phyloP scores from a whole-genome alignment of 2,113 vertebrate species.

The Larimichthys polyactis region DNA sequence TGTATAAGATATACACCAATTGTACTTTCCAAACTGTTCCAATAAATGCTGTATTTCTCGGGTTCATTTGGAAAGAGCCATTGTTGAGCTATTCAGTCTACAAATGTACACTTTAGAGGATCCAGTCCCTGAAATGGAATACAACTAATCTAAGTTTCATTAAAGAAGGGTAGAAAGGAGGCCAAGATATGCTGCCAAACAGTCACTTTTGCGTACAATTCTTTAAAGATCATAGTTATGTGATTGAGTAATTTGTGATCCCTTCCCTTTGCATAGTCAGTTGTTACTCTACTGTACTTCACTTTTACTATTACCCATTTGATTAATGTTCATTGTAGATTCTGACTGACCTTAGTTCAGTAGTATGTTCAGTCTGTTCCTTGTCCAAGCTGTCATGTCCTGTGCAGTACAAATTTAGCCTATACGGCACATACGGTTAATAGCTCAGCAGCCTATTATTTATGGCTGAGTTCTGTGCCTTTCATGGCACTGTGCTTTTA shows the following conservation, averaged over 20 bases:
- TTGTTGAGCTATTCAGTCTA: not conserved
- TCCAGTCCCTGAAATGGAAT: not conserved
- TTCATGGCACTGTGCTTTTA: not conserved
- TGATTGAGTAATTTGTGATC: not conserved
- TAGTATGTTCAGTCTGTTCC: not conserved
- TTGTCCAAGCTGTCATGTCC: not conserved
- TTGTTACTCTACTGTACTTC: not conserved
- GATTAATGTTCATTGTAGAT: not conserved
- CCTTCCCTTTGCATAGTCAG: not conserved
- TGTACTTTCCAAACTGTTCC: not conserved
- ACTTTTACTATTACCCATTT: not conserved
- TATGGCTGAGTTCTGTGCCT: not conserved
- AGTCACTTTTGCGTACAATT: not conserved
- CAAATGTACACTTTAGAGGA: not conserved
- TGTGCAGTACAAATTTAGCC: not conserved
- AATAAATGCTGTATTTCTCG: not conserved
- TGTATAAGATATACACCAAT: not conserved
- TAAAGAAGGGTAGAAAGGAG: not conserved
- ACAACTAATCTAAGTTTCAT: not conserved
- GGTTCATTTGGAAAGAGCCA: not conserved
- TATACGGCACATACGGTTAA: not conserved
- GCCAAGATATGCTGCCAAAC: not conserved
- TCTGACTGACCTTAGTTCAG: not conserved
- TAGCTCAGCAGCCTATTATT: not conserved
- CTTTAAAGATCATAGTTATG: not conserved